Evolutionary conservation across 2,797 vertebrate species (phyloP).

Genomic region (Ficedula albicollis): DNA sequence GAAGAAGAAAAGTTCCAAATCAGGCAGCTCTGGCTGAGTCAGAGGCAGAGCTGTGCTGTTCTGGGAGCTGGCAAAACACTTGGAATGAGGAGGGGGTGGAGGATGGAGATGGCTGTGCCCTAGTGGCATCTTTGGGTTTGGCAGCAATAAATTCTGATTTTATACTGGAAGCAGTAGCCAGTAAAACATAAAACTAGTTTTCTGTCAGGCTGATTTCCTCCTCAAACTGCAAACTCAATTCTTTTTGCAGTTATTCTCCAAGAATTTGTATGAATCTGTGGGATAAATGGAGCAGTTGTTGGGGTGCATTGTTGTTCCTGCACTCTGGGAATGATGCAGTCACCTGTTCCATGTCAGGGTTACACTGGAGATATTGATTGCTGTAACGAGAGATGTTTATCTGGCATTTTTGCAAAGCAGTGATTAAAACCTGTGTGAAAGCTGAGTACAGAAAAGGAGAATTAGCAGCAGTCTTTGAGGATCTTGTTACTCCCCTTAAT

Average conservation of each 20-base stretch:
- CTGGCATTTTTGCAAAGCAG: background rate
- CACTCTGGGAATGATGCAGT: background rate
- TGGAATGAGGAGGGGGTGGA: background rate
- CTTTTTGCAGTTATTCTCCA: background rate
- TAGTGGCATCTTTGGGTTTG: background rate
- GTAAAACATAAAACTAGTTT: background rate
- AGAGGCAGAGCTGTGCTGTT: background rate
- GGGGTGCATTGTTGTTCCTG: background rate
- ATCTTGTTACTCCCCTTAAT: background rate
- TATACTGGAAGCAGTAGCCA: background rate
- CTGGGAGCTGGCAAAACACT: background rate
- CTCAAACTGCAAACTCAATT: accelerated
- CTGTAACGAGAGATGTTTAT: background rate
- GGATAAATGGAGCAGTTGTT: accelerated
- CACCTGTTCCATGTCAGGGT: background rate
- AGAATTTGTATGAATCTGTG: background rate
- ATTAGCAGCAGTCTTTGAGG: background rate
- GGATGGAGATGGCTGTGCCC: background rate
- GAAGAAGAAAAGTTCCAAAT: constrained; percentile 13
- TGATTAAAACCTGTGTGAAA: background rate
- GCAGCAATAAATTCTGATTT: background rate
- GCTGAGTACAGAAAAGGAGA: background rate
- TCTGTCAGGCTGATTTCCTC: background rate
- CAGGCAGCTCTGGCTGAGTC: background rate
- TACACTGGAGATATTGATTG: background rate